Evolutionary conservation across 2,797 vertebrate species (phyloP), one percentile per base, ranked within the genome.

Genomic region (Phoeniculus purpureus): DNA sequence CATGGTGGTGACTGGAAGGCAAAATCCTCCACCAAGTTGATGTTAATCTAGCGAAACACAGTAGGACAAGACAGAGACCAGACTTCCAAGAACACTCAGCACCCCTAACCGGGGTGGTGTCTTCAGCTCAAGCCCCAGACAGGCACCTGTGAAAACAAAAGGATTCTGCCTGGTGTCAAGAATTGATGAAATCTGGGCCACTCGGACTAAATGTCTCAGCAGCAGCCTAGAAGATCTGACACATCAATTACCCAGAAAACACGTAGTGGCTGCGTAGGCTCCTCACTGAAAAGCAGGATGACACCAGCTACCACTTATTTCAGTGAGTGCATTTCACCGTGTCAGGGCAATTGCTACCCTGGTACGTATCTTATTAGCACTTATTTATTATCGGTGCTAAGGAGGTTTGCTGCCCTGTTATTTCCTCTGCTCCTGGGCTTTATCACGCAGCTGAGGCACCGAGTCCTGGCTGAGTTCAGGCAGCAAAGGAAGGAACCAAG

Each of bases 341-440:
- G 94, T 96, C 96, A 96, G 81, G 45, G 84, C 94, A 92, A 84
- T 96, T 95, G 90, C 92, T 94, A 96, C 77, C 88, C 93, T 89
- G 85, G 90, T 95, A 95, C 95, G 67, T 95, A 93, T 95, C 95
- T 95, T 96, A 96, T 97, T 97, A 97, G 92, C 2, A 15, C 90
- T 97, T 97, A 97, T 97, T 97, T 97, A 97, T 97, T 96, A 94
- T 94, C 95, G 70, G 31, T 94, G 95, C 92, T 97, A 97, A 96
- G 75, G 85, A 97, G 96, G 97, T 97, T 97, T 97, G 96, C 73
- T 76, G 87, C 89, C 18, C 96, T 94, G 93, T 95, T 97, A 96
- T 97, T 97, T 97, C 96, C 94, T 96, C 88, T 94, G 95, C 96
- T 96, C 90, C 96, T 92, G 93, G 94, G 90, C 93, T 97, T 97